Evolutionary conservation across 2,113 vertebrate genomes (phyloP).

Genomic region (Hemiprocne comata): DNA sequence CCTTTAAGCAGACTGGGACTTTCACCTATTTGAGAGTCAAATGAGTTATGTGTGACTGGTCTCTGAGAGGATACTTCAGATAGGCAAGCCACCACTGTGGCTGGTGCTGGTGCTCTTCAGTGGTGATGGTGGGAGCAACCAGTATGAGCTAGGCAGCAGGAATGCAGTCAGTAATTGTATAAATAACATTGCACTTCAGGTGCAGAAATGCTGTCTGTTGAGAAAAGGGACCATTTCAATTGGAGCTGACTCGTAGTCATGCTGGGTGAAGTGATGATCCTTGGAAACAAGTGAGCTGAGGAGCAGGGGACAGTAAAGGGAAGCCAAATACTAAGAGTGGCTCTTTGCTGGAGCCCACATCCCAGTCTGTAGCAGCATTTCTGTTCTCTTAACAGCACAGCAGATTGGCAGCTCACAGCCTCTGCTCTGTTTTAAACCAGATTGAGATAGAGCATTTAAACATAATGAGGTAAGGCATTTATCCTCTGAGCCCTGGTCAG

Average conservation of each 20-base stretch:
- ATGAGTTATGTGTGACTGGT: neutral
- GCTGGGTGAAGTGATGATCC: neutral
- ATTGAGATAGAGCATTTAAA: slow-evolving; percentile 31
- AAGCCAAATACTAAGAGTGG: neutral
- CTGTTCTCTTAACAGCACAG: neutral
- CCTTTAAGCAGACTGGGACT: neutral
- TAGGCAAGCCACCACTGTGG: neutral
- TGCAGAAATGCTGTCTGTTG: neutral
- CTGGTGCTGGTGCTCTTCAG: neutral
- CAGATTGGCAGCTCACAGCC: slow-evolving; percentile 14
- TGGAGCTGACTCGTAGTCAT: neutral
- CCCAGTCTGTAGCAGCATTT: neutral
- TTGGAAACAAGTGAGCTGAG: neutral
- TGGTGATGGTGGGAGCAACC: neutral
- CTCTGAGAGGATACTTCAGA: neutral
- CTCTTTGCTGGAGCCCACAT: neutral
- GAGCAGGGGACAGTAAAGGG: neutral
- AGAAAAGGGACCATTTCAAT: neutral
- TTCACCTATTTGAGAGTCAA: slow-evolving; percentile 19
- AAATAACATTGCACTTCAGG: slow-evolving; percentile 16
- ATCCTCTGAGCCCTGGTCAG: slow-evolving; percentile 42
- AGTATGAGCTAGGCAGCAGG: neutral
- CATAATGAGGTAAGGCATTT: slow-evolving; percentile 39
- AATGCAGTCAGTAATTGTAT: neutral
- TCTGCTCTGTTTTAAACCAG: slow-evolving; percentile 40